Base-by-base conservation (phyloP, 2,888 invertebrate species). In the Orthosia cruda region DNA sequence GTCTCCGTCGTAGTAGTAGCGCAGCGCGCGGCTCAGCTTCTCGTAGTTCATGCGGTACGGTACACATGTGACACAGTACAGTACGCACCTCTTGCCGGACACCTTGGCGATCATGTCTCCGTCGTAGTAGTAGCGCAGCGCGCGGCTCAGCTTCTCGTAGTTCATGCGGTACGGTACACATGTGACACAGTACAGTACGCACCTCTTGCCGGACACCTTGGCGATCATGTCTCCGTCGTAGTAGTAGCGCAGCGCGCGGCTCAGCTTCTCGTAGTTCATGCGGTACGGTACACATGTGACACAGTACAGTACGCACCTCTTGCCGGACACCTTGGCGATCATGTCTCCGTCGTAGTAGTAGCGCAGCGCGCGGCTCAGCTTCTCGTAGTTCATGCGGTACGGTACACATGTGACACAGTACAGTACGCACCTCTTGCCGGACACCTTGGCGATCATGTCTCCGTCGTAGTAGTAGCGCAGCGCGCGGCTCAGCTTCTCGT, bases 41-140 rank as follows among this genome's bases (percentile, higher is more conserved):
- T 99, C 99, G 88, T 99, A 99, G 94, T 99, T 99, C 99, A 99
- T 99, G 52, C n/a, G n/a, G n/a, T n/a, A n/a, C n/a, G n/a, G n/a
- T n/a, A n/a, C n/a, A n/a, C n/a, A n/a, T n/a, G 45, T 20, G n/a
- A 45, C 40, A 20, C 5, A 9, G 40, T 40, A 40, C n/a, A 26
- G 26, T 32, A 54, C 54, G 71, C 71, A 96, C 93, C 98, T 95
- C 90, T 98, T 98, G 0, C 98, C 98, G 2, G 98, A 97, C 52
- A 99, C 99, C 93, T 99, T 99, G 11, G 98, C 98, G 86, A 99
- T 99, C 98, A 99, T 99, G 89, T 99, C 98, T 0, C 99, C 99
- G 90, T 99, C 99, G 91, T 99, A 99, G 92, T 99, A 99, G 93
- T 99, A 99, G 0, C 99, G 96, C 13, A 99, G 93, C 0, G 99